Base-by-base conservation (phyloP, 2,888 invertebrate species). In the Torymus texanus region DNA sequence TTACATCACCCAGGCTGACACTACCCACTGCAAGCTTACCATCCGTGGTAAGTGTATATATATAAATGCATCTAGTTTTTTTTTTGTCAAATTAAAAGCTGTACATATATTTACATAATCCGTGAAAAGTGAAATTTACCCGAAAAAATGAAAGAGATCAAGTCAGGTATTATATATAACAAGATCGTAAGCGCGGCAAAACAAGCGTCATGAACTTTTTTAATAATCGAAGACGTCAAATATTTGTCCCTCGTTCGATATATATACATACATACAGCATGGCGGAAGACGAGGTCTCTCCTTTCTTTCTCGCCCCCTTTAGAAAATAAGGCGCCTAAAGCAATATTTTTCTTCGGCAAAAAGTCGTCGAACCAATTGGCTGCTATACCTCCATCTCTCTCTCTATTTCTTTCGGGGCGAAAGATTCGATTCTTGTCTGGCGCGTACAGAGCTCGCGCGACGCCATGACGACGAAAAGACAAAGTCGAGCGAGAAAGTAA, bases 21-120 rank as follows among this genome's bases (percentile, higher is more conserved):
- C 76, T 66, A 82, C 82, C 50, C 66, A 81, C 65, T 88, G 88
- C 83, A 76, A 75, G 71, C 82, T 88, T 65, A 81, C 79, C 61
- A 85, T 87, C 80, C 70, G 59, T 72, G 79, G 87, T 88, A 86
- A 72, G 75, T 78, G 10, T 56, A 55, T 62, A 53, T 56, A 5
- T 5, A 0, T 50, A 14, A 58, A 8, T 41, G 1, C 41, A 5
- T 8, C 8, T 41, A 1, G 8, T 8, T 8, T 8, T 8, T 0
- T 8, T 41, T 41, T 8, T n/a, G n/a, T 41, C 41, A 41, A 4
- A 4, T 41, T 5, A 41, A 41, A 29, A 29, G 29, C 29, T 29
- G 5, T 29, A 8, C 10, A 41, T 41, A 41, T 41, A 41, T 41
- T 41, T 41, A 8, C 41, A 41, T 8, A 41, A 41, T 8, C 1